A percentile compares a stretch with the other conserved stretches of the same genome.
Conservation (phyloP, 2,113 vertebrate species). For the Mesocricetus auratus region DNA sequence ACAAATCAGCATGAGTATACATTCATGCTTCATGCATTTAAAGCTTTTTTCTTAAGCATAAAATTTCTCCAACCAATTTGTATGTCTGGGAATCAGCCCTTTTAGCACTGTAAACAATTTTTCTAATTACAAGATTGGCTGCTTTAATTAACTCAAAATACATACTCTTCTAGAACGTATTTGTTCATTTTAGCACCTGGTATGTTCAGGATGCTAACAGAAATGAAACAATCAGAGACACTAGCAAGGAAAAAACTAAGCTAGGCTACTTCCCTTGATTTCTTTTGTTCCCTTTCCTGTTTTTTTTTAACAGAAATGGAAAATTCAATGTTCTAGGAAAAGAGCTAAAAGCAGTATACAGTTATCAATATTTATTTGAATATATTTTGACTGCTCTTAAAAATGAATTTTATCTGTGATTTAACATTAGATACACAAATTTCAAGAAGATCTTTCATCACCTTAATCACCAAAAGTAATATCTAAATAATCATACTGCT, state of each 20-base stretch:
- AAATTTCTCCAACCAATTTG: constrained; percentile 43
- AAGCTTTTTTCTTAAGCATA: constrained; percentile 36
- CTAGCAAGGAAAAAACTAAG: constrained; percentile 37
- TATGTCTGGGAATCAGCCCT: not conserved
- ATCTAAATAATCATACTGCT: not conserved
- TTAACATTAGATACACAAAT: not conserved
- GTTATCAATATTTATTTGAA: constrained; percentile 4
- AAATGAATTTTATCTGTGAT: constrained; percentile 38
- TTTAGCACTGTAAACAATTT: constrained; percentile 36
- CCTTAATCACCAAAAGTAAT: constrained; percentile 16
- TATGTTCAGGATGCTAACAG: constrained; percentile 28
- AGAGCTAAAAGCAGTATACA: constrained; percentile 2
- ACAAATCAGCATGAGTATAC: constrained; percentile 34
- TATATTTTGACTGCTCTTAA: constrained; percentile 37
- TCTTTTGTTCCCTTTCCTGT: constrained; percentile 9
- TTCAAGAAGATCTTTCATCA: not conserved
- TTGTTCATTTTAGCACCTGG: constrained; percentile 52
- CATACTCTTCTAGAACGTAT: constrained; percentile 1
- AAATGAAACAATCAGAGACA: constrained; percentile 37
- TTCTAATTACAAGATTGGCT: constrained; percentile 52
- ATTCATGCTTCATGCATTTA: not conserved
- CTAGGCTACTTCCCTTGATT: constrained; percentile 25
- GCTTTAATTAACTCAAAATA: constrained; percentile 68
- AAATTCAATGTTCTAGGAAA: not conserved
- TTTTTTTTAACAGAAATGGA: constrained; percentile 41